Evolutionary conservation across 1,140 invertebrate species (phyloP), one percentile per base, ranked within the genome.

Genomic region (Zelostemma sp.): DNA sequence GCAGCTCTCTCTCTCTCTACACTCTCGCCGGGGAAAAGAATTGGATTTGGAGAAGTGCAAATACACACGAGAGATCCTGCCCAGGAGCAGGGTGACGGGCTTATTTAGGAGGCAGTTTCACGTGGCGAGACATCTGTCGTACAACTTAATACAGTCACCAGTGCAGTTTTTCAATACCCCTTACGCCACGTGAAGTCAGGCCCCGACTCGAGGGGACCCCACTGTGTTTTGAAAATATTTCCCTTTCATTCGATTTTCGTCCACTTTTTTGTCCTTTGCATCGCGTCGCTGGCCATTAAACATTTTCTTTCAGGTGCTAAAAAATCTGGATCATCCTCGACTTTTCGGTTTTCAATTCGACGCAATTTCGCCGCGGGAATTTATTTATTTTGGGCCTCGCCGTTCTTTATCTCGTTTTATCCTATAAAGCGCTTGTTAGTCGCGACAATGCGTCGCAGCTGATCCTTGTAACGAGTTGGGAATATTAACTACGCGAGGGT

Each of bases 391-490:
- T n/a, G n/a, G n/a, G n/a, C n/a, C n/a, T n/a, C n/a, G n/a, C n/a
- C n/a, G n/a, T n/a, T n/a, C n/a, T n/a, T n/a, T n/a, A n/a, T n/a
- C n/a, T 45, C 58, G 46, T 66, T 57, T 68, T 61, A 54, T 53
- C 66, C 79, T 77, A 82, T 83, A 84, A 83, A 83, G 76, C 76
- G 80, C 81, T 83, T 80, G 83, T 85, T 85, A 85, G 77, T 69
- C 71, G 46, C 69, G 73, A 78, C 80, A 83, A 78, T 78, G 64
- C 25, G 25, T 63, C 59, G 74, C 75, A 76, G 77, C 78, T 81
- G 82, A 84, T 84, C 76, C 80, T 77, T 77, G 25, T 28, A 28
- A 85, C 80, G 82, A 84, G 82, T 73, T 71, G 61, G 75, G 50
- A 57, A 64, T 68, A 71, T 72, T 55, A 28, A 33, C 35, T 33